These are phyloP conservation scores for Petrolisthes cinctipes DNA, from an alignment of 2,888 invertebrate genomes.

Conservation along the genomic window DNA sequence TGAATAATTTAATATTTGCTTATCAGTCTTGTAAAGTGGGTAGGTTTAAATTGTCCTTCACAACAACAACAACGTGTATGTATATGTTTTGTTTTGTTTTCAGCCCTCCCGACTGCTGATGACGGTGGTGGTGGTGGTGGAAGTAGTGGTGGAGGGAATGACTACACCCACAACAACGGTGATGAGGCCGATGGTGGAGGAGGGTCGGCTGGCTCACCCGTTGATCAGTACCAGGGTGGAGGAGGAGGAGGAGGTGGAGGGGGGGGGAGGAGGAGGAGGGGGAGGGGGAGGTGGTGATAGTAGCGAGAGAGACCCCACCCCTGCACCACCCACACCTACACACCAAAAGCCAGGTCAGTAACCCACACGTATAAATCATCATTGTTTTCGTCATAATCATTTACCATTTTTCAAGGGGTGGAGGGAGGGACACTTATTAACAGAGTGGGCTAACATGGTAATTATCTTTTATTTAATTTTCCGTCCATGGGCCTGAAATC, in stretches of 20 bases:
- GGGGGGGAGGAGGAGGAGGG: constrained; percentile 34
- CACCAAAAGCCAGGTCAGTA: constrained; percentile 55
- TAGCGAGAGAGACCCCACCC: constrained; percentile 43
- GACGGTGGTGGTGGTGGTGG: not conserved
- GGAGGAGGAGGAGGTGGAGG: constrained; percentile 17
- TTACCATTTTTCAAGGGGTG: too few species aligned
- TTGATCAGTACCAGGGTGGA: not conserved
- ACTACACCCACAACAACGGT: constrained; percentile 34
- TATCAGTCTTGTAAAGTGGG: too few species aligned
- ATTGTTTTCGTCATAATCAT: too few species aligned
- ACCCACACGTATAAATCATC: not conserved
- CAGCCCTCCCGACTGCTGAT: not conserved
- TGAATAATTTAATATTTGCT: too few species aligned
- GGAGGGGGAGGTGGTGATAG: constrained; percentile 43
- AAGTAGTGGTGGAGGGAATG: constrained; percentile 8
- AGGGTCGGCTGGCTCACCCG: constrained; percentile 10
- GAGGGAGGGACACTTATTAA: too few species aligned
- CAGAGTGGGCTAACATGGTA: too few species aligned
- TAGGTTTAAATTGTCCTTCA: too few species aligned
- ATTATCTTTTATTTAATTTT: too few species aligned
- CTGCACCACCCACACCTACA: constrained; percentile 47
- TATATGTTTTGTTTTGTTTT: not conserved
- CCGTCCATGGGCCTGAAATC: too few species aligned
- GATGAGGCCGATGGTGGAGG: constrained; percentile 28
- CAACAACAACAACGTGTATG: too few species aligned